These are phyloP conservation scores for Coremacera marginata DNA, from an alignment of 2,888 invertebrate species.

Conservation along the genomic window DNA sequence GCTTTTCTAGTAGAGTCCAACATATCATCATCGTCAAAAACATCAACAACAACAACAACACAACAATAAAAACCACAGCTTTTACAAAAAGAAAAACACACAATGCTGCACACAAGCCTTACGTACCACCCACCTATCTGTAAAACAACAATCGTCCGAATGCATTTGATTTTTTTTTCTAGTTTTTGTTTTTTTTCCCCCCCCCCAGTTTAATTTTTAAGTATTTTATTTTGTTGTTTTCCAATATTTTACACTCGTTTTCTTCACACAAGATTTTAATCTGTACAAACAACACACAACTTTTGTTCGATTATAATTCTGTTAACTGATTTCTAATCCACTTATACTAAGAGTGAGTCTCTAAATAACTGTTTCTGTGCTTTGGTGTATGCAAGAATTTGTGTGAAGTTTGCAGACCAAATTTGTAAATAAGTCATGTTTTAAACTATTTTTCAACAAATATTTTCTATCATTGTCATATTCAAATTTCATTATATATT, in stretches of 20 bases:
- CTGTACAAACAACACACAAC: not conserved
- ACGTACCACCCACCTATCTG: not conserved
- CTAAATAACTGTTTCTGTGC: not conserved
- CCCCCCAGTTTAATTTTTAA: not conserved
- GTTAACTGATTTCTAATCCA: not conserved
- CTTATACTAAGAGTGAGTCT: not conserved
- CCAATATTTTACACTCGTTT: not conserved
- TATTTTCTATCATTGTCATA: not conserved
- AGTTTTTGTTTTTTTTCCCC: not conserved
- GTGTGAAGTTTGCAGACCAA: constrained; percentile 33
- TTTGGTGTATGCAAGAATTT: not conserved
- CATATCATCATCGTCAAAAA: constrained; percentile 35
- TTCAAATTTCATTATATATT: not conserved
- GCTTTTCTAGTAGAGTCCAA: constrained; percentile 28
- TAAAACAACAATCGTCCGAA: not conserved
- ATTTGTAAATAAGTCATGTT: constrained; percentile 14
- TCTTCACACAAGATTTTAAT: not conserved
- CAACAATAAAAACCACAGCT: constrained; percentile 36
- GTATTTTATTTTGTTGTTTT: constrained; percentile 40
- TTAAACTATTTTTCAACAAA: not conserved
- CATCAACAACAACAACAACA: constrained; percentile 42
- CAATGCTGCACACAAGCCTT: not conserved
- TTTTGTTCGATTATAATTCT: not conserved
- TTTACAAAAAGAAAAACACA: constrained; percentile 27
- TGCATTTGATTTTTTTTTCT: not conserved